Evolutionary conservation across 2,888 invertebrate genomes (phyloP).

Genomic region (Galeruca laticollis): DNA sequence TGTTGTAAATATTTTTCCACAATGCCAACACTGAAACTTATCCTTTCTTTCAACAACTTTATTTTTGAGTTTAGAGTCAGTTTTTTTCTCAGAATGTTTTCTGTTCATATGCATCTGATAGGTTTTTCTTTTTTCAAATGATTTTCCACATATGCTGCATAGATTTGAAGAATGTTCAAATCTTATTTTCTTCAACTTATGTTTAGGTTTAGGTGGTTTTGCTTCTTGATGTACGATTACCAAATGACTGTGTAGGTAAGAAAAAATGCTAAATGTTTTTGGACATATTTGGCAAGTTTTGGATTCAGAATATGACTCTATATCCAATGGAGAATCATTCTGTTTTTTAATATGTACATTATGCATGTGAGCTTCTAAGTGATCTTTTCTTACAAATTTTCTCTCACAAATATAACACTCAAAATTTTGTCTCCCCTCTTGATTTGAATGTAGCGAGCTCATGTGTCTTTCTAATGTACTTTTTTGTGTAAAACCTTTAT

Average conservation of each 20-base stretch:
- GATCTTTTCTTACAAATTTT: slow-evolving; percentile 52
- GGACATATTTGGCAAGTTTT: slow-evolving; percentile 53
- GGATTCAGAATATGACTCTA: slow-evolving; percentile 12
- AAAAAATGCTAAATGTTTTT: slow-evolving; percentile 52
- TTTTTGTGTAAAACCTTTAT: slow-evolving; percentile 56
- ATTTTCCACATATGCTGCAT: slow-evolving; percentile 42
- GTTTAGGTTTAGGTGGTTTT: slow-evolving; percentile 20
- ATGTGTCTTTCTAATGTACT: slow-evolving; percentile 56
- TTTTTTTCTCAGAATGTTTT: slow-evolving; percentile 47
- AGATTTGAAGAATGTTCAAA: slow-evolving; percentile 33
- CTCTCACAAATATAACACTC: slow-evolving; percentile 53
- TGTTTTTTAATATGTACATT: slow-evolving; percentile 54
- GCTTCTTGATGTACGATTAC: slow-evolving; percentile 28
- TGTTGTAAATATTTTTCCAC: slow-evolving; percentile 41
- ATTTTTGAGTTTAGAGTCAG: slow-evolving; percentile 23
- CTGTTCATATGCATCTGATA: slow-evolving; percentile 40
- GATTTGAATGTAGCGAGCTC: slow-evolving; percentile 54
- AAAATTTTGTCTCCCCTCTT: slow-evolving; percentile 49
- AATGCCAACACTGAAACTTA: slow-evolving; percentile 43
- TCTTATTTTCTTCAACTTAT: slow-evolving; percentile 23
- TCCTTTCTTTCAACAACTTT: slow-evolving; percentile 29
- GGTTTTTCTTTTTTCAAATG: slow-evolving; percentile 40
- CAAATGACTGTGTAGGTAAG: slow-evolving; percentile 37
- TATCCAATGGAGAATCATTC: slow-evolving; percentile 41
- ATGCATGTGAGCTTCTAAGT: slow-evolving; percentile 51